Evolutionary conservation across 2,113 vertebrate species (phyloP).

Genomic region (Stomatorhinus ivindoensis): DNA sequence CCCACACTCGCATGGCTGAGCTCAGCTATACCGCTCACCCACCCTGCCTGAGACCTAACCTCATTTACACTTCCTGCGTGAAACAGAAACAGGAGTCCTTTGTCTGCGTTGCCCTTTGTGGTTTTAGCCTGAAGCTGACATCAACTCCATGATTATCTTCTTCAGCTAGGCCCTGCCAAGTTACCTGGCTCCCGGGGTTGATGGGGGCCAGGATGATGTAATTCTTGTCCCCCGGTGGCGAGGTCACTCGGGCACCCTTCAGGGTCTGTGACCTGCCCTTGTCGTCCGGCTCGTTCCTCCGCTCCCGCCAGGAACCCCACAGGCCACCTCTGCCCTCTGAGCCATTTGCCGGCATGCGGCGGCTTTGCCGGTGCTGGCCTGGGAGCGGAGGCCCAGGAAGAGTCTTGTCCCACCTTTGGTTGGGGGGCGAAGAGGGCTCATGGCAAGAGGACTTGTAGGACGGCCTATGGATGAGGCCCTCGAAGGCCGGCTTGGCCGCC

Average conservation of each 20-base stretch:
- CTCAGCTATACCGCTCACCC: neutral
- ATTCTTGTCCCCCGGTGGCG: conserved; percentile 74
- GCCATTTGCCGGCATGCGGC: conserved; percentile 67
- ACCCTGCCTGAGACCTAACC: neutral
- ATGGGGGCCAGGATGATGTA: conserved; percentile 88
- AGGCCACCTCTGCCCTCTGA: conserved; percentile 56
- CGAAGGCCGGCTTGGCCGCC: conserved; percentile 65
- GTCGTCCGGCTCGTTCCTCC: conserved; percentile 65
- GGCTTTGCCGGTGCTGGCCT: conserved; percentile 70
- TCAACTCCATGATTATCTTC: neutral
- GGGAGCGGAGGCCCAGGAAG: conserved; percentile 55
- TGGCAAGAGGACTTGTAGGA: conserved; percentile 73
- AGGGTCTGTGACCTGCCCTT: conserved; percentile 55
- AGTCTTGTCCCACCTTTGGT: conserved; percentile 67
- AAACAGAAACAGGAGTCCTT: neutral
- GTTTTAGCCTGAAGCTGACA: neutral
- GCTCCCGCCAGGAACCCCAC: conserved; percentile 63
- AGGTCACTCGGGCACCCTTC: conserved; percentile 65
- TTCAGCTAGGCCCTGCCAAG: neutral
- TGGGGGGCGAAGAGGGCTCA: conserved; percentile 70
- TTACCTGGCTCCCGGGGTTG: conserved; percentile 83
- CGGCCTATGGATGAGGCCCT: conserved; percentile 71
- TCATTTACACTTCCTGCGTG: neutral
- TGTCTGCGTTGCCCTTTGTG: neutral
- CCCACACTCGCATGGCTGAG: neutral